A percentile compares a stretch with the other conserved stretches of the same genome.
Conservation (phyloP, 2,888 invertebrate species). For the Neoascia interrupta region DNA sequence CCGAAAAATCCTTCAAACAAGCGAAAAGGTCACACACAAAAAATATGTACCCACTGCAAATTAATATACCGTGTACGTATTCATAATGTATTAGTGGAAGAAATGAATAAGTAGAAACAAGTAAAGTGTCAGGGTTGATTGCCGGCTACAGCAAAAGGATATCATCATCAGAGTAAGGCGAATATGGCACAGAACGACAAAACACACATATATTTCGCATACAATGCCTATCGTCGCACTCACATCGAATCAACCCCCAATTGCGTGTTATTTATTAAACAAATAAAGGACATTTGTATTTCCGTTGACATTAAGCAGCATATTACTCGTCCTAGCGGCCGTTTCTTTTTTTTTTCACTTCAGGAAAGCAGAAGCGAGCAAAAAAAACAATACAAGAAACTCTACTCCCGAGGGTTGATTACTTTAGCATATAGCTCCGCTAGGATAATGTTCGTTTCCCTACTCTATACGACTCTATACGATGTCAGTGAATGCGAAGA, state of each 20-base stretch:
- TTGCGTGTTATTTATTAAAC: conserved; percentile 64
- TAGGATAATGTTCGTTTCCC: too few relatives aligned
- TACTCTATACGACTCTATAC: background rate
- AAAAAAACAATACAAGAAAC: conserved; percentile 12
- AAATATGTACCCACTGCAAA: conserved; percentile 15
- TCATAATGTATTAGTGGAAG: conserved; percentile 23
- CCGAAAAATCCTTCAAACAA: conserved; percentile 17
- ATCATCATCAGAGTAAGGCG: conserved; percentile 6
- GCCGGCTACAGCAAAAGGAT: conserved; percentile 40
- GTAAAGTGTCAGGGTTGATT: conserved; percentile 58
- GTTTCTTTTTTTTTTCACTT: conserved; percentile 33
- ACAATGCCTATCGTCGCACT: background rate
- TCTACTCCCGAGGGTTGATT: conserved; percentile 40
- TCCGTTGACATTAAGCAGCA: conserved; percentile 55
- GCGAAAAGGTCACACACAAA: conserved; percentile 26
- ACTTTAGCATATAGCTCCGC: conserved; percentile 10
- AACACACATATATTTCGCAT: conserved; percentile 2
- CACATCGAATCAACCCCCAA: conserved; percentile 51
- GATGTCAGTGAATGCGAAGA: conserved; percentile 17
- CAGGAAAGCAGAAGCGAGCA: conserved; percentile 14
- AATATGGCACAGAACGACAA: background rate
- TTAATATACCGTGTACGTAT: conserved; percentile 37
- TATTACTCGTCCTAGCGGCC: conserved; percentile 41
- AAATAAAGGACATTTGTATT: conserved; percentile 66
- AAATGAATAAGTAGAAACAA: conserved; percentile 46